Conservation (phyloP, 2,888 invertebrate genomes). For the Cheiracanthium punctorium region DNA sequence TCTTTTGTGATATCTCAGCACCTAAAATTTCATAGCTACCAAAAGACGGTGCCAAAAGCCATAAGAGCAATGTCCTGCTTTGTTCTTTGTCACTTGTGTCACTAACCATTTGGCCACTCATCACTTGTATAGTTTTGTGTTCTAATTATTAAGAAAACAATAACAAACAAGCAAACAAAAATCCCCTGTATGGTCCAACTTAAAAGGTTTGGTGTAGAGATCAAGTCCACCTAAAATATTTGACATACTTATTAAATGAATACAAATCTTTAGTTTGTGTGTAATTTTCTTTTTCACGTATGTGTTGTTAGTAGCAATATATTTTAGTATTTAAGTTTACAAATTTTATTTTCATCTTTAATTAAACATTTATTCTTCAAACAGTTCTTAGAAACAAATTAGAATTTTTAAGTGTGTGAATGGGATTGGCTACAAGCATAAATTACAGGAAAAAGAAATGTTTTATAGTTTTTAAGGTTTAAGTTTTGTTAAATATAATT, state of each 20-base stretch:
- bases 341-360: background rate
- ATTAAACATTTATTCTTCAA: background rate
- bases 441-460: too few species aligned
- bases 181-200: background rate
- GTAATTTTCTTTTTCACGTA: background rate
- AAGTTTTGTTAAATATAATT: too few species aligned
- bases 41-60: conserved; percentile 13
- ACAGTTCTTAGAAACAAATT: background rate
- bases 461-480: too few species aligned
- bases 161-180: too few species aligned
- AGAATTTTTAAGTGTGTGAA: too few species aligned
- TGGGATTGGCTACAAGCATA: too few species aligned
- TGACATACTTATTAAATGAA: background rate
- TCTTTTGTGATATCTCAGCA: conserved; percentile 17
- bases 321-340: background rate
- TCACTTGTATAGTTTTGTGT: conserved; percentile 4
- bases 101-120: conserved; percentile 13
- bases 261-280: background rate
- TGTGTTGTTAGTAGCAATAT: background rate
- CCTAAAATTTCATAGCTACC: background rate
- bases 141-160: too few species aligned
- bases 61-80: conserved; percentile 7
- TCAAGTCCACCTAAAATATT: background rate
- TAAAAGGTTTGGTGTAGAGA: background rate
- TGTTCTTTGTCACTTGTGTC: background rate